Conservation (phyloP, 2,113 vertebrate genomes). For the Actenoides lindsayi region DNA sequence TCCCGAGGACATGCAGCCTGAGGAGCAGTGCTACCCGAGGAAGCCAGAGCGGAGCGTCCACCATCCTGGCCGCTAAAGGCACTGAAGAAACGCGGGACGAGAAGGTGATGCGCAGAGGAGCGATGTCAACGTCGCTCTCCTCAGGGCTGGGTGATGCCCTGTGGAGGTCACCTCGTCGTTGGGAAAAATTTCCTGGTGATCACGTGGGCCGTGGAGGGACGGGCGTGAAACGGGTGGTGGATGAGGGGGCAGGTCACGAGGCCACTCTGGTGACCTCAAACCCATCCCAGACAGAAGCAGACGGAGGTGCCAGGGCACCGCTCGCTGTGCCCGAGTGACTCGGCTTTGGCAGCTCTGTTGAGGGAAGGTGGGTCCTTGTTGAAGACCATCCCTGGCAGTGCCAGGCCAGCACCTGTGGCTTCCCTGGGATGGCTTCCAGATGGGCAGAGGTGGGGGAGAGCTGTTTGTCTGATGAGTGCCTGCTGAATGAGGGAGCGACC, state of each 20-base stretch:
- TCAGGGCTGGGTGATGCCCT: background rate
- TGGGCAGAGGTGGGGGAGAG: background rate
- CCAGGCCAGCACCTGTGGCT: background rate
- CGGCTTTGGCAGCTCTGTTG: accelerated
- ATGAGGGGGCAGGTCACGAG: accelerated
- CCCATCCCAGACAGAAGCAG: background rate
- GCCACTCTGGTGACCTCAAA: background rate
- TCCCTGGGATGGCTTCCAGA: background rate
- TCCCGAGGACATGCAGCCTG: accelerated
- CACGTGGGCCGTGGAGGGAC: accelerated
- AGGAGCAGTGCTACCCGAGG: background rate
- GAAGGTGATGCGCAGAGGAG: background rate
- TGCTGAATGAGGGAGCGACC: accelerated
- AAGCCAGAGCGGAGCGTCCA: background rate
- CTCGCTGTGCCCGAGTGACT: accelerated
- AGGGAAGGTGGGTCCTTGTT: background rate
- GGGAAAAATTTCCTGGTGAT: background rate
- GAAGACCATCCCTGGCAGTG: background rate
- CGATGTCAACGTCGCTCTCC: background rate
- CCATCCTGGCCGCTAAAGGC: background rate
- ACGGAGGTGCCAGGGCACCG: accelerated
- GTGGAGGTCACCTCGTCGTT: accelerated
- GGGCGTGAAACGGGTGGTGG: accelerated
- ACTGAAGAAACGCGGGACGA: background rate
- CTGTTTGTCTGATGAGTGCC: accelerated